These are phyloP conservation scores for Calidris pugnax DNA, from an alignment of 2,113 vertebrate genomes.

Conservation along the genomic window DNA sequence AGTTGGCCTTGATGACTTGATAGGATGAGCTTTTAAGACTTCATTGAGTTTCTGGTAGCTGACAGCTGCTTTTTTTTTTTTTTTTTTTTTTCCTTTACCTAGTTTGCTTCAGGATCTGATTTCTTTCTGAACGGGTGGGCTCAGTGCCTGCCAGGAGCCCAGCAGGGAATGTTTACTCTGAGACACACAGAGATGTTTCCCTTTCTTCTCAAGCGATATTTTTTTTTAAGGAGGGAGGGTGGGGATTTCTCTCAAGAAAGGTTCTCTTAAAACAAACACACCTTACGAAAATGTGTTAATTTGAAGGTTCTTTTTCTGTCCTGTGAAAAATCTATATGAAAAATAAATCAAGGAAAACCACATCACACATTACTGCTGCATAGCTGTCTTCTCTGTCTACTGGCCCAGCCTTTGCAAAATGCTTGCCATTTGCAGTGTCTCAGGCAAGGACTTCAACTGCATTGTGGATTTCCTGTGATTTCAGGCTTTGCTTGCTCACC, in stretches of 20 bases:
- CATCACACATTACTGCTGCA: not conserved
- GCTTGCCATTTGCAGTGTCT: not conserved
- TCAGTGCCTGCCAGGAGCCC: slow-evolving; percentile 57
- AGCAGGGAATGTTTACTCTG: slow-evolving; percentile 75
- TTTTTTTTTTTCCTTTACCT: slow-evolving; percentile 71
- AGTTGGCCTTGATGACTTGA: not conserved
- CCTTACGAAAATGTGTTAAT: slow-evolving; percentile 38
- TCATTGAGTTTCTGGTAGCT: not conserved
- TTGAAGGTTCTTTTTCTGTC: not conserved
- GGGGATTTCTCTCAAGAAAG: not conserved
- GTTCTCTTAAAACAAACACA: slow-evolving; percentile 41
- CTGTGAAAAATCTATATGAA: slow-evolving; percentile 6
- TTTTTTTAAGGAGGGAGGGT: not conserved
- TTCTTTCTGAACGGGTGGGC: slow-evolving; percentile 77
- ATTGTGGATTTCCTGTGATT: slow-evolving; percentile 28
- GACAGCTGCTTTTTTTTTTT: not conserved
- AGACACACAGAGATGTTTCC: slow-evolving; percentile 41
- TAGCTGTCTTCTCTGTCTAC: not conserved
- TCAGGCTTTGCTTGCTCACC: not conserved
- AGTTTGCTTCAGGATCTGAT: slow-evolving; percentile 78
- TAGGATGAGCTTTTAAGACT: not conserved
- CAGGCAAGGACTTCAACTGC: not conserved
- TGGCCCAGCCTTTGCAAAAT: slow-evolving; percentile 1
- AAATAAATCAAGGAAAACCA: not conserved
- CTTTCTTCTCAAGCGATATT: slow-evolving; percentile 32